A percentile compares a stretch with the other conserved stretches of the same genome.
phyloP scores from a whole-genome alignment of 2,888 invertebrate genomes.

The Orchesella flavescens region DNA sequence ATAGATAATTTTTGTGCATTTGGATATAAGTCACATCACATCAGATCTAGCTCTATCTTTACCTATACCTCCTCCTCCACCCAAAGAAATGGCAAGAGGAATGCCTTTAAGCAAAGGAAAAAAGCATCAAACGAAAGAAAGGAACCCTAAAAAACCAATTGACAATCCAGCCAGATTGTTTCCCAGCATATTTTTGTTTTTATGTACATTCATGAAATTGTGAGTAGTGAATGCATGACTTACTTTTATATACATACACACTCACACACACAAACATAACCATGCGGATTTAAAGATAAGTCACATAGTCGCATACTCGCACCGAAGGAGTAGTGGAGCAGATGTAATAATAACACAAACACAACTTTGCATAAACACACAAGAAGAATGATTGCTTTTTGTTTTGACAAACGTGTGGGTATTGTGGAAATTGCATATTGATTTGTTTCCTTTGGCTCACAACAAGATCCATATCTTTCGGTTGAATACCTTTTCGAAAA shows the following conservation, averaged over 20 bases:
- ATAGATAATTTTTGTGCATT: not conserved
- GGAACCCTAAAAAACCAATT: slow-evolving; percentile 10
- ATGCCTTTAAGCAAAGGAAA: slow-evolving; percentile 9
- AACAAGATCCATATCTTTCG: not conserved
- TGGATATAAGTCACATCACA: not conserved
- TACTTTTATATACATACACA: not conserved
- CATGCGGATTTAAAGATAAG: not conserved
- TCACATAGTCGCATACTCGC: not conserved
- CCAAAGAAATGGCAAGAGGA: slow-evolving; percentile 13
- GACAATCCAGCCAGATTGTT: slow-evolving; percentile 17
- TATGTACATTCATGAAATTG: slow-evolving; percentile 14
- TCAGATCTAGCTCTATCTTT: not conserved
- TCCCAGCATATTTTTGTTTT: not conserved
- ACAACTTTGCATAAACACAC: not conserved
- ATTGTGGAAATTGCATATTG: slow-evolving; percentile 27
- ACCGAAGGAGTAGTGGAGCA: not conserved
- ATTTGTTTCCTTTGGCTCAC: slow-evolving; percentile 24
- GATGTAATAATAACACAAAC: slow-evolving; percentile 5
- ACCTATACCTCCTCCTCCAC: not conserved
- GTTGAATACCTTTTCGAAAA: slow-evolving; percentile 11
- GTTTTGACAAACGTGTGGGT: slow-evolving; percentile 25
- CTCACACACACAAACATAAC: not conserved
- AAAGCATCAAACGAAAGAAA: not conserved
- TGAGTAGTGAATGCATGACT: slow-evolving; percentile 6
- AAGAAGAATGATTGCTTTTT: slow-evolving; percentile 20